Conservation (phyloP, 1,140 invertebrate genomes). For the Aricia agestis region DNA sequence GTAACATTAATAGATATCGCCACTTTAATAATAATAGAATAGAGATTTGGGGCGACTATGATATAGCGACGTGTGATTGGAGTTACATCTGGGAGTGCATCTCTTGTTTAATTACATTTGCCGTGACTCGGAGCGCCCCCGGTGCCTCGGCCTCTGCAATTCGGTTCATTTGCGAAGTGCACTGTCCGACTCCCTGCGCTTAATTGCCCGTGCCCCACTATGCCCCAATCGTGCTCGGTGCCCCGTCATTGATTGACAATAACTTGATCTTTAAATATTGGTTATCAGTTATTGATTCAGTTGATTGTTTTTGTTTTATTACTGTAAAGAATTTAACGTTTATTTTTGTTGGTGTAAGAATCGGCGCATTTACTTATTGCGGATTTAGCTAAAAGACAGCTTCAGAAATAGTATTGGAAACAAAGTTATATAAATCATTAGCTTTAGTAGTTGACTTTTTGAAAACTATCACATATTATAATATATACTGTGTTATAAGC, state of each 20-base stretch:
- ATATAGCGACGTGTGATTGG: background rate
- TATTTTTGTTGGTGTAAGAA: no score
- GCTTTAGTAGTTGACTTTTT: no score
- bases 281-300: conserved; percentile 33
- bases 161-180: conserved; percentile 75
- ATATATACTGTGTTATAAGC: no score
- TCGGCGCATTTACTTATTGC: no score
- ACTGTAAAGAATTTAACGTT: no score
- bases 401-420: no score
- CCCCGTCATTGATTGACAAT: conserved; percentile 41
- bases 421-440: no score
- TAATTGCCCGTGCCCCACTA: conserved; percentile 66
- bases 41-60: background rate
- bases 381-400: no score
- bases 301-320: no score
- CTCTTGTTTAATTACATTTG: conserved; percentile 69
- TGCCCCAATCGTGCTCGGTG: conserved; percentile 50
- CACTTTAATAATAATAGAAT: background rate
- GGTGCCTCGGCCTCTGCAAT: conserved; percentile 31
- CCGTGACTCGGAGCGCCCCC: conserved; percentile 5
- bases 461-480: no score
- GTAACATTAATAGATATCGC: background rate
- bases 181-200: conserved; percentile 60
- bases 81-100: conserved; percentile 38
- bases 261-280: conserved; percentile 38